Percentiles rank a stretch among this genome's conserved stretches.
Conservation (phyloP, 1,140 invertebrate species). For the Penaeus indicus region DNA sequence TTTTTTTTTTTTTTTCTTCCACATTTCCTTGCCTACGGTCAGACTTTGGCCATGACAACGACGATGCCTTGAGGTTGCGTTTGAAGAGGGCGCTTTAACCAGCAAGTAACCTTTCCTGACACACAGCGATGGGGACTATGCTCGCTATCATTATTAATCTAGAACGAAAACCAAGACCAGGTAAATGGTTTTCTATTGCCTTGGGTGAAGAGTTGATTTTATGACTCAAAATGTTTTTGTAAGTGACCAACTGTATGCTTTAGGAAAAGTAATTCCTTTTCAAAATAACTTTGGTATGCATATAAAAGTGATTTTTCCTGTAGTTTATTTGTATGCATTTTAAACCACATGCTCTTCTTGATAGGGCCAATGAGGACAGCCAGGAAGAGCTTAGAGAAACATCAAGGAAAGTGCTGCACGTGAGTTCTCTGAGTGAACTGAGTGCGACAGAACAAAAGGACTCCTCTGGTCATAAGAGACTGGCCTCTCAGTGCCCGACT, state of each 20-base stretch:
- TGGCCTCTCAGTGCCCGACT: slow-evolving; percentile 71
- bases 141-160: slow-evolving; percentile 57
- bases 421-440: slow-evolving; percentile 75
- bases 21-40: not conserved
- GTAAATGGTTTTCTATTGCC: not conserved
- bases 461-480: slow-evolving; percentile 74
- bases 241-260: no score
- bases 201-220: no score
- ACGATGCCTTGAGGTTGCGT: slow-evolving; percentile 44
- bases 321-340: slow-evolving; percentile 70
- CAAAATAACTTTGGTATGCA: not conserved
- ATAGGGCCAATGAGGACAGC: not conserved
- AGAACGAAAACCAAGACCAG: slow-evolving; percentile 25
- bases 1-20: not conserved
- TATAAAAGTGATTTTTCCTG: slow-evolving; percentile 69
- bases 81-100: slow-evolving; percentile 59
- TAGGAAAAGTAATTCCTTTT: not conserved
- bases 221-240: no score
- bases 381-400: slow-evolving; percentile 32
- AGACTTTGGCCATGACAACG: slow-evolving; percentile 19
- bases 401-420: slow-evolving; percentile 70
- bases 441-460: slow-evolving; percentile 76
- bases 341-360: not conserved
- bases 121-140: slow-evolving; percentile 57
- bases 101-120: slow-evolving; percentile 49